Evolutionary conservation across 2,888 invertebrate species (phyloP).

Genomic region (Vanessa cardui): DNA sequence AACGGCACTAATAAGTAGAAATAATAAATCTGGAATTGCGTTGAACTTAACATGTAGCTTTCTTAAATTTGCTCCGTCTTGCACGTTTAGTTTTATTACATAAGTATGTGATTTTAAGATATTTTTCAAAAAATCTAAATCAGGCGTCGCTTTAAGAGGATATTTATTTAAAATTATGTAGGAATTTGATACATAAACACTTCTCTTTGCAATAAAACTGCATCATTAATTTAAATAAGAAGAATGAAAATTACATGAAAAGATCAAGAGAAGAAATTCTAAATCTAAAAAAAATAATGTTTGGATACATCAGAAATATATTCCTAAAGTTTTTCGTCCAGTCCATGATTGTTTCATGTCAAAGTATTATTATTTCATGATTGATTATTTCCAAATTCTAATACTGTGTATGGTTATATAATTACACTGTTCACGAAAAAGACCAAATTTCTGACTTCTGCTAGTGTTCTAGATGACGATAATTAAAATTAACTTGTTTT

Average conservation of each 20-base stretch:
- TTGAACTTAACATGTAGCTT: not conserved
- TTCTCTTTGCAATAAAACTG: conserved; percentile 36
- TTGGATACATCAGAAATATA: too few relatives aligned
- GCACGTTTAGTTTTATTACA: not conserved
- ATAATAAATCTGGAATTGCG: conserved; percentile 3
- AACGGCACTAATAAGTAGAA: conserved; percentile 17
- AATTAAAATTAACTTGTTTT: not conserved
- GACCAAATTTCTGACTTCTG: too few relatives aligned
- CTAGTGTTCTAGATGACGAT: not conserved
- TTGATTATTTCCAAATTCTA: too few relatives aligned
- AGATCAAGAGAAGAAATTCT: too few relatives aligned
- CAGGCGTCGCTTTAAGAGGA: not conserved
- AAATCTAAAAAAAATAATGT: too few relatives aligned
- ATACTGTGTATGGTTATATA: too few relatives aligned
- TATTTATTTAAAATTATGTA: not conserved
- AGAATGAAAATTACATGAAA: not conserved
- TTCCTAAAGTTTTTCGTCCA: too few relatives aligned
- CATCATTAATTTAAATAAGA: conserved; percentile 24
- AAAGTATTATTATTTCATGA: too few relatives aligned
- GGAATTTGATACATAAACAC: conserved; percentile 9
- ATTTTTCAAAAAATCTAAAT: not conserved
- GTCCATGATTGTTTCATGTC: too few relatives aligned
- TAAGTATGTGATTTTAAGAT: not conserved
- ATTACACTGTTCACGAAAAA: too few relatives aligned
- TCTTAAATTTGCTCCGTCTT: too few relatives aligned